Evolutionary conservation across 2,113 vertebrate species (phyloP), one percentile per base, ranked within the genome.

Genomic region (Tupaia tana): DNA sequence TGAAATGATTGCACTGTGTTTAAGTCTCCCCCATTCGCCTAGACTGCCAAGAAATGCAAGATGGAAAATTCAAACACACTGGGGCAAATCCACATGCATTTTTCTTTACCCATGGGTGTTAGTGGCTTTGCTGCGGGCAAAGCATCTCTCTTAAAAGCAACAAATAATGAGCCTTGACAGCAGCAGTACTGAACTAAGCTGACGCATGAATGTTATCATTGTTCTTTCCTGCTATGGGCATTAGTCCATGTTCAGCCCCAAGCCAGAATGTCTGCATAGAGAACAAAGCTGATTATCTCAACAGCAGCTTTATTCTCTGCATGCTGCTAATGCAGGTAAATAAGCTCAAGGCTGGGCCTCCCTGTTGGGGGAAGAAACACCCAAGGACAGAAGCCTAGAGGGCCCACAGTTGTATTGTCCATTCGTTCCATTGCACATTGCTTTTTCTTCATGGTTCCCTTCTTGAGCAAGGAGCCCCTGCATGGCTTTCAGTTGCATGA

Each of bases 111-210:
- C 0, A 0, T 9, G 74, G 16, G n/a, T 27, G 12, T 34, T n/a
- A 20, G 75, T 0, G 4, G 31, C 71, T 80, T 59, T 56, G 63
- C 88, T 78, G 8, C 22, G n/a, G 87, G 90, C 84, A 43, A 64
- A 79, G 85, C 81, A 61, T 58, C n/a, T n/a, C 67, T 84, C 84
- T 86, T 70, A 54, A 86, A 95, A 95, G 79, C 81, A 34, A 43
- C 74, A 83, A 18, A 89, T 69, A 67, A 31, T 52, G 73, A 90
- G 78, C 20, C 59, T 70, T 58, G 86, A 96, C 67, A 85, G 94
- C 15, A 71, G 64, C 77, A 69, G n/a, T 4, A 31, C 9, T 7
- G 82, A 83, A 34, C 74, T 19, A 74, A 81, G 24, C 69, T 90
- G 92, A 94, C 83, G 88, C 74, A 58, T 27, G 89, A 91, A 77